Percentiles rank a stretch among this genome's conserved stretches.
These are phyloP conservation scores for Sitophilus oryzae DNA, from an alignment of 1,140 invertebrate genomes.

Conservation along the genomic window DNA sequence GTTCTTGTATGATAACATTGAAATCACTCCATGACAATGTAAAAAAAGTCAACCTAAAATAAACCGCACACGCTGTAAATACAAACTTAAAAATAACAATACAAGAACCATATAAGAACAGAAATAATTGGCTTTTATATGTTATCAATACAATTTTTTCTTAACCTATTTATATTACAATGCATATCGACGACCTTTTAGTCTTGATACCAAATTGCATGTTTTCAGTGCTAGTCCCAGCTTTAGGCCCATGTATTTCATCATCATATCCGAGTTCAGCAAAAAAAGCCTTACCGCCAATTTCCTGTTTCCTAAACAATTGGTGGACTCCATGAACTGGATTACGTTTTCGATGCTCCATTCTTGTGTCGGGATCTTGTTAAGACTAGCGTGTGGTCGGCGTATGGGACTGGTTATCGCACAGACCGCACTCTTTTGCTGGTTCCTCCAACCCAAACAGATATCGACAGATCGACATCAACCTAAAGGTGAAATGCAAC, in stretches of 20 bases:
- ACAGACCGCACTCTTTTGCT: conserved; percentile 30
- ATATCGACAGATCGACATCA: conserved; percentile 38
- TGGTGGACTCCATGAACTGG: conserved; percentile 76
- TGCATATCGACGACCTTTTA: conserved; percentile 62
- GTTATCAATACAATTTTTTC: background rate
- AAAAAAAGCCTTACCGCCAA: conserved; percentile 93
- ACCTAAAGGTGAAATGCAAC: conserved; percentile 30
- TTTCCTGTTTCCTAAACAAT: conserved; percentile 91
- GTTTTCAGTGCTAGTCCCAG: conserved; percentile 96
- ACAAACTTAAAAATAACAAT: too few relatives aligned
- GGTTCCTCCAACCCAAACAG: conserved; percentile 35
- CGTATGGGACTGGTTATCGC: conserved; percentile 34
- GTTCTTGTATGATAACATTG: background rate
- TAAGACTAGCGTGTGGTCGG: conserved; percentile 38
- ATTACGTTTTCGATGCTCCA: conserved; percentile 96
- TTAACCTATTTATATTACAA: conserved; percentile 9
- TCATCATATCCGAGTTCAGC: conserved; percentile 96
- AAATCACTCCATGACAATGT: background rate
- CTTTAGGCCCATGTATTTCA: conserved; percentile 99
- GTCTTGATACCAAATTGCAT: conserved; percentile 84
- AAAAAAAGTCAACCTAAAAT: background rate
- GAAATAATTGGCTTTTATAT: too few relatives aligned
- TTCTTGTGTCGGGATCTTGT: conserved; percentile 64
- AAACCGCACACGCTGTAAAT: background rate
- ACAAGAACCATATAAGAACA: too few relatives aligned